Evolutionary conservation across 2,888 invertebrate genomes (phyloP).

Genomic region (Acanthosepion pharaonis): DNA sequence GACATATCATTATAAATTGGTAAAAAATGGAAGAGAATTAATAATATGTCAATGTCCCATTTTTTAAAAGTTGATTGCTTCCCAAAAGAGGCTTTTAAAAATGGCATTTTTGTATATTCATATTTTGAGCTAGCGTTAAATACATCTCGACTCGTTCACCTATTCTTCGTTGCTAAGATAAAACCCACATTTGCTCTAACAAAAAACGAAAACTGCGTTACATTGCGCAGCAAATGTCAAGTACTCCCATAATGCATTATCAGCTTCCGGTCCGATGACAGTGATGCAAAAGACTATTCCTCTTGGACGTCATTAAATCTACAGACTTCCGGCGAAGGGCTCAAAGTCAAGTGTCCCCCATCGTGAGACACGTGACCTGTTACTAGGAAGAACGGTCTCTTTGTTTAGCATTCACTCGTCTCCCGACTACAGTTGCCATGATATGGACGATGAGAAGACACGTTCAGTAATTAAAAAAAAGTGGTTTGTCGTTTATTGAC

Average conservation of each 20-base stretch:
- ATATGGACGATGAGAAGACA: neutral
- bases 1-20: too few relatives aligned
- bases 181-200: neutral
- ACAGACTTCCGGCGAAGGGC: neutral
- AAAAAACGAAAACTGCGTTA: neutral
- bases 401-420: neutral
- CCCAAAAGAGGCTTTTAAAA: too few relatives aligned
- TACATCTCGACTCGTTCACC: neutral
- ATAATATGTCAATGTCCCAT: too few relatives aligned
- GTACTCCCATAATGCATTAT: slow-evolving; percentile 6
- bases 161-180: neutral
- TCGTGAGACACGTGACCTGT: neutral
- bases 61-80: too few relatives aligned
- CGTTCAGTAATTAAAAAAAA: neutral
- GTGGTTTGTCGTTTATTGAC: too few relatives aligned
- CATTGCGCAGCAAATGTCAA: neutral
- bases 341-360: neutral
- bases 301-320: neutral
- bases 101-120: neutral
- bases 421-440: neutral
- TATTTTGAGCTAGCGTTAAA: neutral
- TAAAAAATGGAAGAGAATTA: too few relatives aligned
- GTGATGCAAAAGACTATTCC: neutral
- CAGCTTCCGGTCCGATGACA: neutral
- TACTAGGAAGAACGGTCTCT: neutral